Percentiles rank a stretch among this genome's conserved stretches.
Evolutionary conservation across 2,113 vertebrate species (phyloP).

Genomic region (Saguinus midas): DNA sequence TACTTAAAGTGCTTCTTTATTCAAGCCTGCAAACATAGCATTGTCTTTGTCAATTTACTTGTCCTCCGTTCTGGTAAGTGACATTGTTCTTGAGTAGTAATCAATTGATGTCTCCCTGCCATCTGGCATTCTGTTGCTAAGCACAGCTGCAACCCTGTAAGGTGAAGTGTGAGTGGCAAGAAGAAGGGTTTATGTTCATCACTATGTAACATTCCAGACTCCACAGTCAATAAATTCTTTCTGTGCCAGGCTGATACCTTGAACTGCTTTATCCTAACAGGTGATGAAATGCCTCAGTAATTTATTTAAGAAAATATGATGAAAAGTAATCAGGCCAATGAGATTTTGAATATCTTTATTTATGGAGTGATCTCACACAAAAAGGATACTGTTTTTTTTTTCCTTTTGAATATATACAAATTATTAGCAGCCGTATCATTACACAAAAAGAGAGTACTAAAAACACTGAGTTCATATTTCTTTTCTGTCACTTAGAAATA

Average conservation of each 20-base stretch:
- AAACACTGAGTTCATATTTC: background rate
- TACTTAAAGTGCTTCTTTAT: slow-evolving; percentile 51
- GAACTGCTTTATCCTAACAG: background rate
- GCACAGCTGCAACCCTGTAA: slow-evolving; percentile 36
- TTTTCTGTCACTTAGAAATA: background rate
- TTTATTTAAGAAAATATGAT: background rate
- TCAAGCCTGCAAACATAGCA: background rate
- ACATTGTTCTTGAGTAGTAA: slow-evolving; percentile 66
- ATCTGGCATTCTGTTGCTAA: slow-evolving; percentile 60
- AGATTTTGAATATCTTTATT: background rate
- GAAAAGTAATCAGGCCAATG: background rate
- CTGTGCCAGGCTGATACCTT: too few relatives aligned
- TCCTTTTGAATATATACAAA: background rate
- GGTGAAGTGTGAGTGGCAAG: slow-evolving; percentile 32
- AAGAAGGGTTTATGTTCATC: slow-evolving; percentile 23
- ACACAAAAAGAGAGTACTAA: background rate
- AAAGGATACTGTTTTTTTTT: background rate
- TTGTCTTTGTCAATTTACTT: slow-evolving; percentile 57
- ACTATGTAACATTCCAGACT: background rate
- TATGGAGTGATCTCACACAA: background rate
- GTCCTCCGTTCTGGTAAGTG: background rate
- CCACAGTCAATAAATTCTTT: slow-evolving; percentile 16
- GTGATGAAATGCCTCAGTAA: background rate
- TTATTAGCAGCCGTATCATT: background rate
- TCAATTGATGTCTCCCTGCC: slow-evolving; percentile 62